Evolutionary conservation across 2,113 vertebrate genomes (phyloP), one percentile per base, ranked within the genome.

Genomic region (Myrmophylax atrothorax): DNA sequence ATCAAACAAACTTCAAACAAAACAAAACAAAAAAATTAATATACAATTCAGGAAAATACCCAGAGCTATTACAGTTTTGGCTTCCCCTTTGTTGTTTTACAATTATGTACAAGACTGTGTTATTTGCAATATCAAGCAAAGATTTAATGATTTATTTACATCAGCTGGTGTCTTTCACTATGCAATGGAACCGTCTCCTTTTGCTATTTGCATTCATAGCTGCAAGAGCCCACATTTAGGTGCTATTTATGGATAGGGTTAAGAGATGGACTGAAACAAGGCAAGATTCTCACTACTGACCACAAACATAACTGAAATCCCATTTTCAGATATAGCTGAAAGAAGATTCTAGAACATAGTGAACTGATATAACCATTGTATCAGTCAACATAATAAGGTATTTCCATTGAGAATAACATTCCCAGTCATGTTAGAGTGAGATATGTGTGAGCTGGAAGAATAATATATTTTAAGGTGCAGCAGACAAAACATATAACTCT

Each of bases 1-100:
- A 95, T 76, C 78, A 95, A 81, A 93, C 87, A 91, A 88, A 82
- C n/a, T 91, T 92, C 28, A 84, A 94, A 92, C 66, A 90, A 74
- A 76, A 40, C 24, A 50, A 40, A 89, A 85, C 55, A 28, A 55
- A 75, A 40, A 83, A 67, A 59, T 10, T 74, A 73, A 87, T 56
- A 66, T 66, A 93, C 62, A 96, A 40, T 68, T 88, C 63, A 70
- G 85, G 50, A 92, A 84, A 94, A 88, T 89, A 89, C 35, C 60
- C 75, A 73, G 87, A 52, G 62, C 53, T 82, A 28, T 80, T 62
- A 67, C 89, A 84, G 35, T 55, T 94, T 77, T 87, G 53, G 25
- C 76, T 96, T 96, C 26, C 24, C 76, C 25, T 93, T 56, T 55
- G 33, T 25, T 94, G 25, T 89, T 93, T 95, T 95, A 68, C 64